Evolutionary conservation across 2,113 vertebrate species (phyloP).

Genomic region (Trogon surrucura): DNA sequence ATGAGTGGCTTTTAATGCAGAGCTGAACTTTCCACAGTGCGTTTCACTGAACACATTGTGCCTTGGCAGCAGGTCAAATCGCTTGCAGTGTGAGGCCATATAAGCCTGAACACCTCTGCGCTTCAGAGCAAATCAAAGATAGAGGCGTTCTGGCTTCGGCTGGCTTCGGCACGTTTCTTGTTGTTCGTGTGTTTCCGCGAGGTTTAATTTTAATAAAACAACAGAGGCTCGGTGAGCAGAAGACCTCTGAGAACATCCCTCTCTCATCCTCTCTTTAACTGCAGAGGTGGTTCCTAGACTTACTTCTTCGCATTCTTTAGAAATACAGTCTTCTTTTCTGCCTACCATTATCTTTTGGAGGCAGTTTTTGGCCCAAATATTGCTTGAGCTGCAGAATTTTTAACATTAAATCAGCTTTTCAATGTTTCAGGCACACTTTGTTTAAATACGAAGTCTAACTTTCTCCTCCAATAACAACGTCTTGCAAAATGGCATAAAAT

Average conservation of each 20-base stretch:
- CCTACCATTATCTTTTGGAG: slow-evolving; percentile 45
- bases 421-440: slow-evolving; percentile 1
- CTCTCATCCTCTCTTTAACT: not conserved
- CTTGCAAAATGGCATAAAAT: slow-evolving; percentile 29
- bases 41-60: not conserved
- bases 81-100: not conserved
- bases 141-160: not conserved
- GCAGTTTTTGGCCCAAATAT: slow-evolving; percentile 8
- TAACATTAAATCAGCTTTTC: slow-evolving; percentile 41
- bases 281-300: not conserved
- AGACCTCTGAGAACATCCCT: not conserved
- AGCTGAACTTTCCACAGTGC: not conserved
- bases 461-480: not conserved
- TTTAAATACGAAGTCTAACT: slow-evolving; percentile 17
- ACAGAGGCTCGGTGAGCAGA: not conserved
- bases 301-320: not conserved
- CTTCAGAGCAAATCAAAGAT: not conserved
- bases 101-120: not conserved
- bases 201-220: not conserved
- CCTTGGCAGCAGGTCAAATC: not conserved
- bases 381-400: not conserved
- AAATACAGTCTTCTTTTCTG: not conserved
- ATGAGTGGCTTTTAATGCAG: not conserved
- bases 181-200: not conserved
- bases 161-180: not conserved